Conservation (phyloP, 2,113 vertebrate genomes). For the Crocuta crocuta region DNA sequence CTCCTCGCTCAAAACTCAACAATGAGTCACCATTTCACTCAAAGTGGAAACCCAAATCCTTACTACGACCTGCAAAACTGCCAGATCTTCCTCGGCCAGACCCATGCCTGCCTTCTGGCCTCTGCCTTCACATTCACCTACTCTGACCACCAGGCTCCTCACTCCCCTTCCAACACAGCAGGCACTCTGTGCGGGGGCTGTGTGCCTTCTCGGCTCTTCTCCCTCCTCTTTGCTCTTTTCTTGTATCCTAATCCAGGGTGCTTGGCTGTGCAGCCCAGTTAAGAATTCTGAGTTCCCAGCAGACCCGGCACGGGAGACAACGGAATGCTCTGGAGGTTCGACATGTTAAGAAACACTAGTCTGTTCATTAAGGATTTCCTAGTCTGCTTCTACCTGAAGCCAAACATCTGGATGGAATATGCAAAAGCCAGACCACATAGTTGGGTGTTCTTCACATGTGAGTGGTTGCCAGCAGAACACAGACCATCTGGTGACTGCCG, state of each 20-base stretch:
- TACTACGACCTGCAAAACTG: not conserved
- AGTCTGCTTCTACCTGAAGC: conserved; percentile 71
- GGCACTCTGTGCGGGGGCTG: fast-evolving
- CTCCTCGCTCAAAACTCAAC: not conserved
- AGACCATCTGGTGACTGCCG: conserved; percentile 50
- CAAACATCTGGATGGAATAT: conserved; percentile 75
- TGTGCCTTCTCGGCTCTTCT: fast-evolving
- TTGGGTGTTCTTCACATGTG: conserved; percentile 50
- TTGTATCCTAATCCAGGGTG: not conserved
- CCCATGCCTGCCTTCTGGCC: not conserved
- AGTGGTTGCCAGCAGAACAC: not conserved
- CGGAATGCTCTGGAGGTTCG: conserved; percentile 44
- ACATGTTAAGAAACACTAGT: conserved; percentile 61
- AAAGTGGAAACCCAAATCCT: not conserved
- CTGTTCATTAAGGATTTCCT: conserved; percentile 72
- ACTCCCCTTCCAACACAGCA: fast-evolving
- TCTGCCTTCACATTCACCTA: fast-evolving
- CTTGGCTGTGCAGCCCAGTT: not conserved
- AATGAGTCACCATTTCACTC: not conserved
- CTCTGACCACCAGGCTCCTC: not conserved
- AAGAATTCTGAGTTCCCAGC: not conserved
- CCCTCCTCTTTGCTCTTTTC: not conserved
- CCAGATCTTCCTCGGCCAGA: fast-evolving
- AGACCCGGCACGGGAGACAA: not conserved
- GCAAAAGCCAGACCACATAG: conserved; percentile 52